Evolutionary conservation across 2,888 invertebrate genomes (phyloP).

Genomic region (Chloroclystis v-ata): DNA sequence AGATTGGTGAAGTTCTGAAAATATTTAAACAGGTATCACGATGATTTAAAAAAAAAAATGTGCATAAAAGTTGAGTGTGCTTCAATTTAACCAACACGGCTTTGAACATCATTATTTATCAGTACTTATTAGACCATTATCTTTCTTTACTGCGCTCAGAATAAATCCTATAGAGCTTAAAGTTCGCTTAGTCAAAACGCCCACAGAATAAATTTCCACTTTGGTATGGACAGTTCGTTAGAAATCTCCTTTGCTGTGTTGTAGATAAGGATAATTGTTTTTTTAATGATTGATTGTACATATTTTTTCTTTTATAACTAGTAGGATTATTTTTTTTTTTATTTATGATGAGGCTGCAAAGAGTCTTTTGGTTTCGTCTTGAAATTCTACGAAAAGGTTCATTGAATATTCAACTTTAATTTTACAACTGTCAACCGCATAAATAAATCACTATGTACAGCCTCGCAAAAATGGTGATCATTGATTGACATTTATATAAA

Average conservation of each 20-base stretch:
- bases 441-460: too few relatives aligned
- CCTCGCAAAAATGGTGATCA: too few relatives aligned
- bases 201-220: slow-evolving; percentile 22
- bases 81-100: neutral
- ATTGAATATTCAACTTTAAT: too few relatives aligned
- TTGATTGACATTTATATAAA: too few relatives aligned
- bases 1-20: too few relatives aligned
- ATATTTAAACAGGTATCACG: too few relatives aligned
- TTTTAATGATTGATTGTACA: slow-evolving; percentile 1
- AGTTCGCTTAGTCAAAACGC: slow-evolving; percentile 24
- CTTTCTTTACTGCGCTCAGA: slow-evolving; percentile 15
- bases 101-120: slow-evolving; percentile 16
- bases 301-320: too few relatives aligned
- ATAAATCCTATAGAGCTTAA: slow-evolving; percentile 24
- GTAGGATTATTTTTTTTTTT: too few relatives aligned
- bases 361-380: too few relatives aligned
- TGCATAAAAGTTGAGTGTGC: too few relatives aligned
- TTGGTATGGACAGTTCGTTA: slow-evolving; percentile 23
- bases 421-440: too few relatives aligned
- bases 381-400: neutral
- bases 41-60: too few relatives aligned
- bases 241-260: slow-evolving; percentile 20
- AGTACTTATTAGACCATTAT: slow-evolving; percentile 16
- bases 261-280: slow-evolving; percentile 24
- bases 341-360: neutral